These are phyloP conservation scores for Psettodes erumei DNA, from an alignment of 2,113 vertebrate species.

Conservation along the genomic window DNA sequence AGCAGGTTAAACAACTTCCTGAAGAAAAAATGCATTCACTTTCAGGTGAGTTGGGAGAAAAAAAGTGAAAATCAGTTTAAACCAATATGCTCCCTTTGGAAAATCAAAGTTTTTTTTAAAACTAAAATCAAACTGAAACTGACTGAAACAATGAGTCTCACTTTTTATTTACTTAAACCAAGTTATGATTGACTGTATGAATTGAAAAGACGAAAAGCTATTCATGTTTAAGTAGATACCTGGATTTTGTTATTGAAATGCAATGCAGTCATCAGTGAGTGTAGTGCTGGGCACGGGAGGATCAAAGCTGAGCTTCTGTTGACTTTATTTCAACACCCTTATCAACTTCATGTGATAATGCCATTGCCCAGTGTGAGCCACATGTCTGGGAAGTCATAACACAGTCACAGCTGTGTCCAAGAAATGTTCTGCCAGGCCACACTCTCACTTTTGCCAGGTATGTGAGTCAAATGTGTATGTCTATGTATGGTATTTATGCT, in stretches of 20 bases:
- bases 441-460: conserved; percentile 23
- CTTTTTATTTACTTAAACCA: not conserved
- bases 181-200: not conserved
- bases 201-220: not conserved
- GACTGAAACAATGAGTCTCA: not conserved
- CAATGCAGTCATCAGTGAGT: not conserved
- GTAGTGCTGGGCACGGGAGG: conserved; percentile 2
- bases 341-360: conserved; percentile 22
- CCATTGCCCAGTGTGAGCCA: not conserved
- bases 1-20: not conserved
- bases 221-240: not conserved
- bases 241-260: not conserved
- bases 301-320: conserved; percentile 11
- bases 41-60: not conserved
- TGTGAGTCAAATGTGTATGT: not conserved
- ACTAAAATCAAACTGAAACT: not conserved
- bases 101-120: not conserved
- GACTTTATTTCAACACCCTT: not conserved
- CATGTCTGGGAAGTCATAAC: conserved; percentile 44
- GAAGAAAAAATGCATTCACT: not conserved
- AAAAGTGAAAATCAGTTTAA: not conserved
- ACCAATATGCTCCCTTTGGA: not conserved
- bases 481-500: conserved; percentile 32
- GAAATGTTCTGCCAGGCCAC: not conserved
- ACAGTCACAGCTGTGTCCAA: conserved; percentile 29